These are phyloP conservation scores for Clarias pachynema DNA, from an alignment of 2,797 vertebrate species.

Conservation along the genomic window DNA sequence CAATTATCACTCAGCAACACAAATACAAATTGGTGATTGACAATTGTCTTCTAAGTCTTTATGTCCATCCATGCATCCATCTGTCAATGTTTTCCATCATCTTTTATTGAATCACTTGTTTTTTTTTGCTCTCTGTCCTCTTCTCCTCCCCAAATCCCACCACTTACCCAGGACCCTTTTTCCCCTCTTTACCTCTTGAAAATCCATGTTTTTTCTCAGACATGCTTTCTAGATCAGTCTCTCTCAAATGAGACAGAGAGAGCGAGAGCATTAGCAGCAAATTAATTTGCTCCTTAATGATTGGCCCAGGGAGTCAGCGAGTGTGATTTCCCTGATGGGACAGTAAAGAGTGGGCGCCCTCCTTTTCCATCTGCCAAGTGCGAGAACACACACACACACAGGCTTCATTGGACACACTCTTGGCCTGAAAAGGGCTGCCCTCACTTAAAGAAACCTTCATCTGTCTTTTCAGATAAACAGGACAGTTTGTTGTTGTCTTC, in stretches of 20 bases:
- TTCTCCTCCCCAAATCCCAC: not conserved
- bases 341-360: slow-evolving; percentile 78
- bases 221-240: slow-evolving; percentile 45
- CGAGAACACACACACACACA: slow-evolving; percentile 35
- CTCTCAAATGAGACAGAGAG: slow-evolving; percentile 32
- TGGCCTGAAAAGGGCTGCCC: slow-evolving; percentile 36
- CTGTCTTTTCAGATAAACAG: not conserved
- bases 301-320: slow-evolving; percentile 75
- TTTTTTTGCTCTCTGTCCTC: not conserved
- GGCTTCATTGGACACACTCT: slow-evolving; percentile 15
- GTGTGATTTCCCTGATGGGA: slow-evolving; percentile 80
- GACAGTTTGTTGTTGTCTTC: not conserved
- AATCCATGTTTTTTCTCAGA: slow-evolving; percentile 3
- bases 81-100: no score
- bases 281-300: slow-evolving; percentile 82
- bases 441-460: slow-evolving; percentile 15
- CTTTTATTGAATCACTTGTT: no score
- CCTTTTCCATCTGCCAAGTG: slow-evolving; percentile 78
- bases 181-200: not conserved
- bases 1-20: no score
- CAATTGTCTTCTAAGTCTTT: no score
- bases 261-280: slow-evolving; percentile 70
- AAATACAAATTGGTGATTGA: no score
- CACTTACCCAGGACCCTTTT: not conserved
- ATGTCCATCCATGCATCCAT: no score